Evolutionary conservation across 1,140 invertebrate species (phyloP).

Genomic region (Bombus cullumanus): DNA sequence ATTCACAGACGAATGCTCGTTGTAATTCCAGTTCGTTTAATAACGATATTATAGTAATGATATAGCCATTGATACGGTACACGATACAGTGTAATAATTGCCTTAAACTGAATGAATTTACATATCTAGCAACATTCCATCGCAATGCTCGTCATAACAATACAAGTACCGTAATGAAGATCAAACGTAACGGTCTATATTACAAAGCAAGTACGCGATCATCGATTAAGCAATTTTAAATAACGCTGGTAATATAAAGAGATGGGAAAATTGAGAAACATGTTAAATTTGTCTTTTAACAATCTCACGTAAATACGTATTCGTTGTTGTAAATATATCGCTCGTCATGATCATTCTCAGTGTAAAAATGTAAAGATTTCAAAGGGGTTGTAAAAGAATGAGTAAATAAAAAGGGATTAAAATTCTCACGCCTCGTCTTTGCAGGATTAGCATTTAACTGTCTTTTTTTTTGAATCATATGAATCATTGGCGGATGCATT

Average conservation of each 20-base stretch:
- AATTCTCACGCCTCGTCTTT: background rate
- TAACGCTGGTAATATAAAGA: background rate
- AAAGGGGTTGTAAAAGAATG: background rate
- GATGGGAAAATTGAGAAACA: too few relatives aligned
- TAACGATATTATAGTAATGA: background rate
- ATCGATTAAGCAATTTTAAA: conserved; percentile 15
- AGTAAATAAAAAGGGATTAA: background rate
- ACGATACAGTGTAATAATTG: background rate
- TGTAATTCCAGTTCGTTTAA: too few relatives aligned
- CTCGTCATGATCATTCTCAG: background rate
- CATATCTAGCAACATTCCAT: background rate
- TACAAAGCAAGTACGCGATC: background rate
- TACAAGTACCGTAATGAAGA: background rate
- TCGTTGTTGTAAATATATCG: background rate
- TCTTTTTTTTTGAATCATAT: background rate
- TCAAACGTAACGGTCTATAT: background rate
- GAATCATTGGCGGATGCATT: conserved; percentile 1
- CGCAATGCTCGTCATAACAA: background rate
- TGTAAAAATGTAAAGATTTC: background rate
- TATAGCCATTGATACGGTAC: background rate
- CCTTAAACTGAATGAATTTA: background rate
- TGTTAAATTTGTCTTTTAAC: too few relatives aligned
- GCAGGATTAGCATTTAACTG: background rate
- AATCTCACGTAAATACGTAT: background rate
- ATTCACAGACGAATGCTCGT: background rate